Base-by-base conservation (phyloP, 2,113 vertebrate species). In the Urocolius indicus region DNA sequence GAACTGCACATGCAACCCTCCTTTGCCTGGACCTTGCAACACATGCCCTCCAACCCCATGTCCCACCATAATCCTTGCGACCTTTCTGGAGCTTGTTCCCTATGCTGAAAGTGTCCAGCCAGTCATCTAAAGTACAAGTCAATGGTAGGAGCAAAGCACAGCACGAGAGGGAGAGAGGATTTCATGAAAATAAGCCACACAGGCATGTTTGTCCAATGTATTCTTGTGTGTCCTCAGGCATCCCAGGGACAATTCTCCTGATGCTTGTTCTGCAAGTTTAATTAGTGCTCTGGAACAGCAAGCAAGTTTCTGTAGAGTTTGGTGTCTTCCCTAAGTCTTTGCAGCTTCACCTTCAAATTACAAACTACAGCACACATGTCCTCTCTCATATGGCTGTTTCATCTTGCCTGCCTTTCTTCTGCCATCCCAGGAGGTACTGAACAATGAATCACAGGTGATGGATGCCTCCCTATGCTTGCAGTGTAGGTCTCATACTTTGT, bases 31-130 rank as follows among this genome's bases (percentile, higher is more conserved):
- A 26, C 19, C 72, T 23, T 54, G 27, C n/a, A 76, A n/a, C 32
- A 65, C 4, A 0, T 24, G 8, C 18, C 19, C 9, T 71, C 48
- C 11, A 3, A 43, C 27, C 20, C 23, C 21, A 52, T 16, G 36
- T 74, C 43, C 7, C 38, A 46, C 24, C 32, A 46, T 41, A 52
- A 2, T 36, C 1, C 3, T 46, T n/a, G 3, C 43, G 23, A 15
- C 23, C 13, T 72, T 71, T 83, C 22, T 52, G 38, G 57, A 89
- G 26, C 41, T 16, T 62, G 1, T 14, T 52, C 13, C 16, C 18
- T 2, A 0, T 29, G 15, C 18, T 52, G 41, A 22, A 13, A 66
- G 29, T 30, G 16, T 9, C 30, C 1, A 0, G 6, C 6, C 23
- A 34, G 62, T 52, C 17, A 18, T 4, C 52, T 79, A 34, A 75